Evolutionary conservation across 2,888 invertebrate genomes (phyloP).

Genomic region (Siphonodentalium dalli): DNA sequence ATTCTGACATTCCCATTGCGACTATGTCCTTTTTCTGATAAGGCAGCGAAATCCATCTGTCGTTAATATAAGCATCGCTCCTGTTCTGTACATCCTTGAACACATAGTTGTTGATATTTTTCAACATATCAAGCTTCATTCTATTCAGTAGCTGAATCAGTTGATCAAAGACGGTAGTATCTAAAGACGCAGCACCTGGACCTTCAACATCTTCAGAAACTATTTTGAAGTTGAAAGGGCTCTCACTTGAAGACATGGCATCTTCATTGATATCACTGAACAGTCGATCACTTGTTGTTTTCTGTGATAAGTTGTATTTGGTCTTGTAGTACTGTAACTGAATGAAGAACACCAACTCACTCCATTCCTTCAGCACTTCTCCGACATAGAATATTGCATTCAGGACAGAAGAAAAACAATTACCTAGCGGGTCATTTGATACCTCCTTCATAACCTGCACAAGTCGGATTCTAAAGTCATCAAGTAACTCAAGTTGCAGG

Average conservation of each 20-base stretch:
- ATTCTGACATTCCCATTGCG: constrained; percentile 74
- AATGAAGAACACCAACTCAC: constrained; percentile 80
- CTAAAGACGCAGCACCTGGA: constrained; percentile 30
- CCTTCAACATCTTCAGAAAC: constrained; percentile 17
- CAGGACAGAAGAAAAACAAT: constrained; percentile 73
- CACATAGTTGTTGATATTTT: constrained; percentile 77
- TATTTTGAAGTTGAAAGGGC: no score
- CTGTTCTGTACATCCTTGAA: constrained; percentile 82
- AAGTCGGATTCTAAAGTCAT: constrained; percentile 87
- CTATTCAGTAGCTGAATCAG: constrained; percentile 75
- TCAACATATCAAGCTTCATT: constrained; percentile 75
- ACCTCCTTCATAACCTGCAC: constrained; percentile 78
- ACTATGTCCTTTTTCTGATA: constrained; percentile 71
- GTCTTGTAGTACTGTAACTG: constrained; percentile 80
- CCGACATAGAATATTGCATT: constrained; percentile 79
- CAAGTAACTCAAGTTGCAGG: constrained; percentile 86
- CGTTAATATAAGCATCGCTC: constrained; percentile 76
- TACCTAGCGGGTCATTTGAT: constrained; percentile 67
- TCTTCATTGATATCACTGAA: no score
- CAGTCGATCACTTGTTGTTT: no score
- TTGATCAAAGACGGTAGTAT: constrained; percentile 78
- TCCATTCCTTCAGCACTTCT: constrained; percentile 79
- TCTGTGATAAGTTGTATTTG: constrained; percentile 10
- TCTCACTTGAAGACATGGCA: no score
- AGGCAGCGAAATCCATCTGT: constrained; percentile 77